Base-by-base conservation (phyloP, 2,888 invertebrate species). In the Formica aserva region DNA sequence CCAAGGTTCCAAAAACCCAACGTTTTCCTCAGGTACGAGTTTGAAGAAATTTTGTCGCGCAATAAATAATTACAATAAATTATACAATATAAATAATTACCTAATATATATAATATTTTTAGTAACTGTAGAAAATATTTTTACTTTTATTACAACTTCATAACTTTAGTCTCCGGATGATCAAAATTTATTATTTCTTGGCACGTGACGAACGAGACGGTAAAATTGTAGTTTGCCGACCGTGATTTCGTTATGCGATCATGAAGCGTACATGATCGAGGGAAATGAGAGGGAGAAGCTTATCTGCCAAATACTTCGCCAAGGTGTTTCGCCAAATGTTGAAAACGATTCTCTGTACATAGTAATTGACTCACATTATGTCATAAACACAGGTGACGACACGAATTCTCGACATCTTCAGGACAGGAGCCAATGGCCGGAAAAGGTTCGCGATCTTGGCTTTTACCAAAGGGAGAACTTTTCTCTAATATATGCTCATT, bases 101-200 rank as follows among this genome's bases (percentile, higher is more conserved):
- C n/a, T 8, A n/a, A 48, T 48, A 22, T 55, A 13, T 22, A 55
- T 22, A 55, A 55, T 55, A 55, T n/a, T 55, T 55, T 22, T 22
- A 55, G 9, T 11, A 55, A 55, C 1, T 55, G 1, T 9, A 22
- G 3, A 22, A 55, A 22, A 22, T 22, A 55, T 22, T 55, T 55
- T 29, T 18, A 18, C 8, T 1, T 62, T 62, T 62, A 62, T 8
- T 62, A 8, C 60, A 11, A 60, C 15, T n/a, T 48, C n/a, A 48
- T 1, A 48, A 18, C 18, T 48, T 18, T 18, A 48, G n/a, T 48
- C 48, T 48, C 8, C 48, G 48, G 8, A 48, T 13, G 11, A 55
- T 55, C 11, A 11, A 22, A 45, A 60, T 72, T 55, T 74, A 74
- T 87, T 82, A 82, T 75, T 87, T 84, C 52, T 41, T 32, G 84